Evolutionary conservation across 2,888 invertebrate species (phyloP), one percentile per base, ranked within the genome.

Genomic region (Sipha maydis): DNA sequence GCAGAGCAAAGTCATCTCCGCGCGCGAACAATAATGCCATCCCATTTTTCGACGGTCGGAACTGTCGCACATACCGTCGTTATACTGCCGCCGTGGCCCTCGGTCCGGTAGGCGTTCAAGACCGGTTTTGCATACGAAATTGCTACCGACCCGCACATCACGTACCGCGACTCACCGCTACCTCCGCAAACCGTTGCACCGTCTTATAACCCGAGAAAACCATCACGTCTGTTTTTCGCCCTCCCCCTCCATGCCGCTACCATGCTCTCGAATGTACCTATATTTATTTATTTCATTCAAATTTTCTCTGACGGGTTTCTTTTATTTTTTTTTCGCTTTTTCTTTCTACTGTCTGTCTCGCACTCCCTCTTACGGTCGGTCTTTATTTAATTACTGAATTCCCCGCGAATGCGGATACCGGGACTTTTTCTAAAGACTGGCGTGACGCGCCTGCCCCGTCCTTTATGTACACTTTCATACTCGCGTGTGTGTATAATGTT

Each of bases 41-140:
- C 34, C 25, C 19, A 41, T 9, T 78, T 78, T 56, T 31, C 48
- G 78, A 31, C 31, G 25, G 17, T 25, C 21, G 79, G 48, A 79
- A 79, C 71, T 85, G 79, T 79, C 78, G 38, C 34, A 9, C 48
- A 48, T 11, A 3, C 4, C 9, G 48, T 48, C 7, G 77, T n/a
- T 41, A 75, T 41, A 56, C 41, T 34, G 31, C 56, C 19, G 21
- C 31, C 56, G 54, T 14, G 19, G 41, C n/a, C 0, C 56, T 56
- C 61, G 25, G 21, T 21, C 61, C 61, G 25, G 61, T 61, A 38
- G 75, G 76, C 71, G 80, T 71, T 14, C n/a, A 28, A 86, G 86
- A 86, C 86, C 86, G 86, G 86, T 86, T 86, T 86, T 86, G 79
- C 86, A 86, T 86, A 86, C 86, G 78, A 86, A 86, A 73, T 73